Percentiles rank a stretch among this genome's conserved stretches.
Evolutionary conservation across 1,140 invertebrate genomes (phyloP).

Genomic region (Stegodyphus dumicola): DNA sequence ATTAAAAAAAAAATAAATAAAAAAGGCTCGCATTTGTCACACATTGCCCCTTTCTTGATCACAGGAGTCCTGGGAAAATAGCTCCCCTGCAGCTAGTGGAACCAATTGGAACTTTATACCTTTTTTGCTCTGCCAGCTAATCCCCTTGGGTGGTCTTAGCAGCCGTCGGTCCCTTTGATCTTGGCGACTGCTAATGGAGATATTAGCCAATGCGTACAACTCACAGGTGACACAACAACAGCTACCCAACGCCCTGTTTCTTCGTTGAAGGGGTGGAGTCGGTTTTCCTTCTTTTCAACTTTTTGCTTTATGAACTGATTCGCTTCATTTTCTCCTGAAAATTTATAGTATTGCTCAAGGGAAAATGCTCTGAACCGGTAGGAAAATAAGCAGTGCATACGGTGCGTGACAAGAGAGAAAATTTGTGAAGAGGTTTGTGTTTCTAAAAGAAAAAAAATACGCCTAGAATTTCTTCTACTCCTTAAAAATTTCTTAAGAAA

Average conservation of each 20-base stretch:
- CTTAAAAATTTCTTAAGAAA: no score
- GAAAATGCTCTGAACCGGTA: no score
- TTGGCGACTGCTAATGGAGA: slow-evolving; percentile 41
- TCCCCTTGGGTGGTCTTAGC: not conserved
- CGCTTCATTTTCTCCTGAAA: slow-evolving; percentile 23
- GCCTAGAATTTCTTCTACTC: no score
- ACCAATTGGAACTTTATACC: slow-evolving; percentile 56
- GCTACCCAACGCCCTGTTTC: not conserved
- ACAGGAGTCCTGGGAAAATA: slow-evolving; percentile 46
- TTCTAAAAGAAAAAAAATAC: no score
- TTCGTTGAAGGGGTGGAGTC: not conserved
- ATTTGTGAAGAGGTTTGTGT: no score
- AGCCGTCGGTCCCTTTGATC: slow-evolving; percentile 34
- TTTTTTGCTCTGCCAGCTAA: not conserved
- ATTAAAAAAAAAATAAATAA: no score
- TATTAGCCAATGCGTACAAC: slow-evolving; percentile 54
- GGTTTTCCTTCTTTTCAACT: not conserved
- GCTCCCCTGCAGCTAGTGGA: slow-evolving; percentile 33
- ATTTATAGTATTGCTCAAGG: no score
- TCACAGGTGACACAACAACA: slow-evolving; percentile 53
- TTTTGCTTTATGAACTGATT: slow-evolving; percentile 44
- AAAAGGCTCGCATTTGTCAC: slow-evolving; percentile 29
- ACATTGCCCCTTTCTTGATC: not conserved
- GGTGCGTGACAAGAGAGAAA: no score
- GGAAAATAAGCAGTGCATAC: no score